Base-by-base conservation (phyloP, 2,888 invertebrate genomes). In the Epistrophe grossulariae region DNA sequence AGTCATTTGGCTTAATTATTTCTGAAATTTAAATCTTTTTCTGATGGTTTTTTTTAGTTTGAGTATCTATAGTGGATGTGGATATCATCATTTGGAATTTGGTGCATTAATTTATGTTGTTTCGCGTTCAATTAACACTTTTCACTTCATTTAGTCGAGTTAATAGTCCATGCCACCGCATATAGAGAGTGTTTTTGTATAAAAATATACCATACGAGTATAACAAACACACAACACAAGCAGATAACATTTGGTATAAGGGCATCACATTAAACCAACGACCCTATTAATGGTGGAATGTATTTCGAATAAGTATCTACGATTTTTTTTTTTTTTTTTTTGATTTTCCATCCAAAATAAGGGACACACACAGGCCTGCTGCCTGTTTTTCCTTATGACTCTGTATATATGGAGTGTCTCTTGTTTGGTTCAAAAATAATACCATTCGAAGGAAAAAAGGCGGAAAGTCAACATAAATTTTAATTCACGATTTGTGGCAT, bases 61-160 rank as follows among this genome's bases (percentile, higher is more conserved):
- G 72, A 45, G 64, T 48, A 4, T 17, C 15, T 59, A 7, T 9
- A 19, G 0, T 4, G 15, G 13, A 28, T 55, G 19, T 38, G 62
- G 11, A 79, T 79, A 62, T n/a, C n/a, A n/a, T 68, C 77, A 84
- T 72, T 70, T 73, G 78, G 81, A 81, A 78, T 78, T 78, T 59
- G 74, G 60, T 81, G 71, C 76, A 79, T 78, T 81, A 74, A 85
- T 85, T 88, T 85, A 81, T 88, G 74, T 85, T 82, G 66, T 80
- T 80, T 77, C 79, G 82, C 83, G 80, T 85, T 87, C 88, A 88
- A 83, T 88, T 88, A 88, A 88, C 88, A 88, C 88, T 88, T 88
- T 84, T 78, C 88, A 87, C 88, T 83, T 88, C 88, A 88, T 88
- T 88, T 88, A 88, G 71, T 80, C 74, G 81, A 85, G 78, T 85